phyloP scores from a whole-genome alignment of 2,797 vertebrate species.

The Nyctalus aviator region DNA sequence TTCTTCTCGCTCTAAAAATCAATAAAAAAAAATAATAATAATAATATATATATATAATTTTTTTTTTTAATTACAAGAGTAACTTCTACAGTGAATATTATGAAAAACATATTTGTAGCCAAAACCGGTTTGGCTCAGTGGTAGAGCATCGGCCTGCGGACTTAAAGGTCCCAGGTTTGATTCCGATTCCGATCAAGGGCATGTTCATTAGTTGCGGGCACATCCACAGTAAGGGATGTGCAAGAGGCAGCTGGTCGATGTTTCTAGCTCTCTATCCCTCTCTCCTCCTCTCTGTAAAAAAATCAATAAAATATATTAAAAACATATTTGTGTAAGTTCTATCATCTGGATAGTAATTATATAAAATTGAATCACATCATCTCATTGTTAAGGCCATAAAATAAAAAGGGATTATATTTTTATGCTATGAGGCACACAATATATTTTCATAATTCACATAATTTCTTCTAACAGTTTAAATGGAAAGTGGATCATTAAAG shows the following conservation, averaged over 20 bases:
- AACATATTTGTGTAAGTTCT: neutral
- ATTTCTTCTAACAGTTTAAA: slow-evolving; percentile 7
- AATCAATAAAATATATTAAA: too few species aligned
- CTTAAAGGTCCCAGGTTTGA: too few species aligned
- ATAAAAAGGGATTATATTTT: slow-evolving; percentile 2
- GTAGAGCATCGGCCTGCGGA: too few species aligned
- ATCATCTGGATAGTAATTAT: neutral
- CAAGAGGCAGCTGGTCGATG: too few species aligned
- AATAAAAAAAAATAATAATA: too few species aligned
- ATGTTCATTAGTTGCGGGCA: too few species aligned
- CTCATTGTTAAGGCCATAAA: neutral
- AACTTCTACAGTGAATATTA: slow-evolving; percentile 31
- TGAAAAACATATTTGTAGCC: neutral
- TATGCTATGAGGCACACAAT: neutral
- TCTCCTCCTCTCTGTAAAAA: too few species aligned
- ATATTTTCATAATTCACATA: neutral
- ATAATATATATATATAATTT: too few species aligned
- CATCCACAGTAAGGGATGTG: too few species aligned
- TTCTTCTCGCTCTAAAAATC: neutral
- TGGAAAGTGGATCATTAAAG: neutral
- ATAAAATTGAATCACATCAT: neutral
- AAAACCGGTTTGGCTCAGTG: too few species aligned
- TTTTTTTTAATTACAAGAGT: neutral
- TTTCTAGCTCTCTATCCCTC: too few species aligned
- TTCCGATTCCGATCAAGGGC: too few species aligned